These are phyloP conservation scores for Drosophila elegans DNA, from an alignment of 1,140 invertebrate species.

Conservation along the genomic window DNA sequence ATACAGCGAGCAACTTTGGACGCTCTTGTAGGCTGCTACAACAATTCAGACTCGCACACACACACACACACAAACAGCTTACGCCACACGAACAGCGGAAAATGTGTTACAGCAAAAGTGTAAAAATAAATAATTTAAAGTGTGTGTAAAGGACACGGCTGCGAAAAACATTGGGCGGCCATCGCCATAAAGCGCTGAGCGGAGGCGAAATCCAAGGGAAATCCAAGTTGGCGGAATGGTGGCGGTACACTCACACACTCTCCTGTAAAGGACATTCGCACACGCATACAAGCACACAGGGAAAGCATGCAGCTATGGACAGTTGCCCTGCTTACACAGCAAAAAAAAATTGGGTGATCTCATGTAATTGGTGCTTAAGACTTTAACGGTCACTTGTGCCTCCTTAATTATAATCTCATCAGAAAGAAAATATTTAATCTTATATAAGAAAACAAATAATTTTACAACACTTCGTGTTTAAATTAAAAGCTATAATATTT, in stretches of 20 bases:
- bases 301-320: constrained; percentile 39
- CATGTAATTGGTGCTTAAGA: no score
- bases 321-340: constrained; percentile 11
- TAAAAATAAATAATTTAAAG: constrained; percentile 84
- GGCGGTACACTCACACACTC: constrained; percentile 29
- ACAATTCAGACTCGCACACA: constrained; percentile 10
- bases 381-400: no score
- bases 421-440: no score
- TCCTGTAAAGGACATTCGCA: constrained; percentile 3
- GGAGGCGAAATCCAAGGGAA: constrained; percentile 36
- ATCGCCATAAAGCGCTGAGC: constrained; percentile 65
- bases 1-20: constrained; percentile 47
- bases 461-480: no score
- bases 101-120: constrained; percentile 81
- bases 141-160: constrained; percentile 80
- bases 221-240: constrained; percentile 50
- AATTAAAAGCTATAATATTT: no score
- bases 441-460: no score
- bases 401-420: no score
- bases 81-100: constrained; percentile 38
- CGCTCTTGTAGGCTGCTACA: constrained; percentile 37
- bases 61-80: constrained; percentile 23
- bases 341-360: constrained; percentile 3
- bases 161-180: constrained; percentile 64
- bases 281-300: constrained; percentile 7